Evolutionary conservation across 2,113 vertebrate species (phyloP).

Genomic region (Ondatra zibethicus): DNA sequence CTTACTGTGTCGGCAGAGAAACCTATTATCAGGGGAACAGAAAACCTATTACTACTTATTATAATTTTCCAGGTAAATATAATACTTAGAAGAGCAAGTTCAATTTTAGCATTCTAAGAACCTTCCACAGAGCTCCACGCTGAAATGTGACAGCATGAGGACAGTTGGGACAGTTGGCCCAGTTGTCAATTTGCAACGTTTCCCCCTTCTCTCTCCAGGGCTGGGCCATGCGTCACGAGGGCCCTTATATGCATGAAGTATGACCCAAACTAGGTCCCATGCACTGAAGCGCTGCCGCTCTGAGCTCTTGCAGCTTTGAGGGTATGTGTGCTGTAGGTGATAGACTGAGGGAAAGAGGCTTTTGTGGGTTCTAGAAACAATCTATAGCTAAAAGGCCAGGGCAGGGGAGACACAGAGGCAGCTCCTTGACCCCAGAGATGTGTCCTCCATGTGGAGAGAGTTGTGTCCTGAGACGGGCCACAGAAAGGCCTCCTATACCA

Average conservation of each 20-base stretch:
- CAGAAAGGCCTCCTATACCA: neutral
- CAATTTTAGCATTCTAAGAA: neutral
- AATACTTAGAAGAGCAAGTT: neutral
- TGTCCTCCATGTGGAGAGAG: neutral
- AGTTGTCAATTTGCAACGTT: neutral
- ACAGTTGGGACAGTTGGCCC: neutral
- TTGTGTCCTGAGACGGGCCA: neutral
- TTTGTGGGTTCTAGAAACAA: neutral
- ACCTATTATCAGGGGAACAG: too few relatives aligned
- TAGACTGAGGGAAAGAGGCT: neutral
- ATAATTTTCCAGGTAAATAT: neutral
- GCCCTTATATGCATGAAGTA: neutral
- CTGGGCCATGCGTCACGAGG: neutral
- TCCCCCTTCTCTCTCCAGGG: neutral
- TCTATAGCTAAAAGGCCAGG: neutral
- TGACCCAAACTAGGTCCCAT: neutral
- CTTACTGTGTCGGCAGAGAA: too few relatives aligned
- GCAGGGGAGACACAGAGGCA: neutral
- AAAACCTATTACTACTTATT: neutral
- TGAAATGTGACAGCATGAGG: neutral
- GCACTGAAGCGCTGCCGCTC: neutral
- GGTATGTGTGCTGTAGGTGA: rapidly evolving
- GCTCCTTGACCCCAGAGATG: neutral
- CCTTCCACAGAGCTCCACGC: neutral
- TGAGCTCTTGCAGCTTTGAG: neutral